Conservation (phyloP, 92 coral and sea anemone species). For the Umimayanthus kanabou region DNA sequence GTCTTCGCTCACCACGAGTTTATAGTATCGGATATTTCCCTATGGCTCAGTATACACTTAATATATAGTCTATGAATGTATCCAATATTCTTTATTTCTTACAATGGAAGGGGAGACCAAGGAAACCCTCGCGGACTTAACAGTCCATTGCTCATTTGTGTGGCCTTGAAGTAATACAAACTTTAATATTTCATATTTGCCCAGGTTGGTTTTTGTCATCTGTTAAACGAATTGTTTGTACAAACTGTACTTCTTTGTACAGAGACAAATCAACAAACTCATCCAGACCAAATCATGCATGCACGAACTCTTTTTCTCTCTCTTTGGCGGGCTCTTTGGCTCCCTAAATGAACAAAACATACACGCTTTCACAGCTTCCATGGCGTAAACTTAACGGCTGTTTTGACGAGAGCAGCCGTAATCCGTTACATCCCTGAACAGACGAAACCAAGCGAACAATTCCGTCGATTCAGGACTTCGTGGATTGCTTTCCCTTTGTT, state of each 20-base stretch:
- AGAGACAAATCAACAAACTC: neutral
- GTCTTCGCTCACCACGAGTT: too few relatives aligned
- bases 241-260: slow-evolving; percentile 7
- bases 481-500: neutral
- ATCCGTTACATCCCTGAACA: neutral
- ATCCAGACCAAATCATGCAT: neutral
- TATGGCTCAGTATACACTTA: too few relatives aligned
- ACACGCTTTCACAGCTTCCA: neutral
- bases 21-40: too few relatives aligned
- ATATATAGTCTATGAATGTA: too few relatives aligned
- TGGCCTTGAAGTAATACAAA: neutral
- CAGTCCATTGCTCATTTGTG: neutral
- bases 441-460: neutral
- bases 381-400: neutral
- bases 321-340: too few relatives aligned
- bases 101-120: too few relatives aligned
- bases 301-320: slow-evolving; percentile 1
- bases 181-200: neutral
- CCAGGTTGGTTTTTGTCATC: slow-evolving; percentile 5
- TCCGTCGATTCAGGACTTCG: neutral
- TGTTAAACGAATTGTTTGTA: neutral
- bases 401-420: neutral
- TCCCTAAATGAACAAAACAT: neutral
- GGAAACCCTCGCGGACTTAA: too few relatives aligned
- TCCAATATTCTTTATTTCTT: too few relatives aligned